A percentile compares a stretch with the other conserved stretches of the same genome.
These are phyloP conservation scores for Auanema sp. DNA, from an alignment of 2,888 invertebrate genomes.

Conservation along the genomic window DNA sequence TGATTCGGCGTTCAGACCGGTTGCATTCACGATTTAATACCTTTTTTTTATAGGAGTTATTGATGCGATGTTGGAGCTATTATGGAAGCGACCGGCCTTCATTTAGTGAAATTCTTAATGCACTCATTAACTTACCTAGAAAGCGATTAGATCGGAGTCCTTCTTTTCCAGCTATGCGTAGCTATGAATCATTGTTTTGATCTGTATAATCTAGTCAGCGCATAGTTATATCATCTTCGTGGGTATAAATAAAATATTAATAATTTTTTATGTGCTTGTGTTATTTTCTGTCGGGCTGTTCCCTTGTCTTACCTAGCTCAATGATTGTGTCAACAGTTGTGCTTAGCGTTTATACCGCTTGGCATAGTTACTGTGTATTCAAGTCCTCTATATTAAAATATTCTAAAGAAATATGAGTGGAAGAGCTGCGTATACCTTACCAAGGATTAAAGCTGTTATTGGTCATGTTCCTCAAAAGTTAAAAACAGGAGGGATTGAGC, in stretches of 20 bases:
- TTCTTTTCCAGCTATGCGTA: constrained; percentile 73
- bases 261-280: too few species aligned
- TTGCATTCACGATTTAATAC: neutral
- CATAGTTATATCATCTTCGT: too few species aligned
- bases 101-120: constrained; percentile 80
- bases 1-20: neutral
- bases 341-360: neutral
- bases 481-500: constrained; percentile 48
- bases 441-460: constrained; percentile 50
- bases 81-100: constrained; percentile 83
- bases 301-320: too few species aligned
- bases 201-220: neutral
- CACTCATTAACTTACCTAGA: constrained; percentile 88
- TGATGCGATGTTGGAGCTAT: constrained; percentile 93
- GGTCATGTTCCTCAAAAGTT: constrained; percentile 61
- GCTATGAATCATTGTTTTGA: constrained; percentile 26
- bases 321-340: too few species aligned
- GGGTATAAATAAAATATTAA: too few species aligned
- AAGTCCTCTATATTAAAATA: neutral
- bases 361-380: neutral
- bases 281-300: too few species aligned
- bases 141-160: constrained; percentile 93
- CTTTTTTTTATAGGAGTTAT: constrained; percentile 76
- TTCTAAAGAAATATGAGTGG: constrained; percentile 19
- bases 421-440: constrained; percentile 46